phyloP scores from a whole-genome alignment of 2,797 vertebrate genomes.

The Notamacropus eugenii region DNA sequence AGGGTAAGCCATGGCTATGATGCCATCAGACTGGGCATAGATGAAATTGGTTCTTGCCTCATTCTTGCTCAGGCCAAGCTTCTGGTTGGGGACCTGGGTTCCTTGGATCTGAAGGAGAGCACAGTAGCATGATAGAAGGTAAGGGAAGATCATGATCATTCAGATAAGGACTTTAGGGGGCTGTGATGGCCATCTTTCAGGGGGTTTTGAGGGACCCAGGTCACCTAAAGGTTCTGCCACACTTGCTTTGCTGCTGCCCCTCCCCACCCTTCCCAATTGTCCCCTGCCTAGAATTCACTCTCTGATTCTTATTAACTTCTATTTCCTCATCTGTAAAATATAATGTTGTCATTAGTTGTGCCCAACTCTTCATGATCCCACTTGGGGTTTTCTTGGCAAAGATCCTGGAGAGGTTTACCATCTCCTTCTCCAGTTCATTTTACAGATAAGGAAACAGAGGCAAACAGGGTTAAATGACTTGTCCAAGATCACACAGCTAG shows the following conservation, averaged over 20 bases:
- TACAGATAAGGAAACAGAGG: not conserved
- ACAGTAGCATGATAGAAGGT: not conserved
- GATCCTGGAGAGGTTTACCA: not conserved
- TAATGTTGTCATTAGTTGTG: not conserved
- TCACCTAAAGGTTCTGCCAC: not conserved
- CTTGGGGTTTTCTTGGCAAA: not conserved
- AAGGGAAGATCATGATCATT: not conserved
- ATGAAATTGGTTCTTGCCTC: conserved; percentile 83
- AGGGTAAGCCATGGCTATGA: conserved; percentile 87
- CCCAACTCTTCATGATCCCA: not conserved
- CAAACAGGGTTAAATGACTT: not conserved
- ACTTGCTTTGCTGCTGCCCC: not conserved
- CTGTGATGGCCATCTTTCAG: not conserved
- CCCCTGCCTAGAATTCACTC: not conserved
- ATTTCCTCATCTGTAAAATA: not conserved
- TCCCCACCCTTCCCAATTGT: rapidly evolving
- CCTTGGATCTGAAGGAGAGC: conserved; percentile 80
- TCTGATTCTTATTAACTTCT: no score
- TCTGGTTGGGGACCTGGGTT: conserved; percentile 81
- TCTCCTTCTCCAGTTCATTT: not conserved
- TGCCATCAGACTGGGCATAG: conserved; percentile 83
- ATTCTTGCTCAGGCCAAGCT: conserved; percentile 85
- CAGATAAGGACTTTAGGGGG: not conserved
- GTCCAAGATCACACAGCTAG: not conserved
- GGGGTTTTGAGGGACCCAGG: not conserved